Conservation (phyloP, 2,113 vertebrate species). For the Proteles cristata region DNA sequence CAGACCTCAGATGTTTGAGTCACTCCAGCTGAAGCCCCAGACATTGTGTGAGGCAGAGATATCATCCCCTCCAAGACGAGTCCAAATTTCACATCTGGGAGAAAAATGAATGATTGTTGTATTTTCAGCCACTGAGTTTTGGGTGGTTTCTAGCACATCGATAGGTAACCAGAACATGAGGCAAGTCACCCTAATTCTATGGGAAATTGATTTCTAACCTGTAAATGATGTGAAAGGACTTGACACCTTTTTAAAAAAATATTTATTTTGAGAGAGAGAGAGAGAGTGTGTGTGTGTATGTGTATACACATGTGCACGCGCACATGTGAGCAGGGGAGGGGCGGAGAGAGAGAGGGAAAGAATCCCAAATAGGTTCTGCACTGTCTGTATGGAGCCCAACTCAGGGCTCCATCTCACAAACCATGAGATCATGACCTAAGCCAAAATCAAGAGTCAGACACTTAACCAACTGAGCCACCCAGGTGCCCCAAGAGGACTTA, state of each 20-base stretch:
- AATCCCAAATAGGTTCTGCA: too few relatives aligned
- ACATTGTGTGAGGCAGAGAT: not conserved
- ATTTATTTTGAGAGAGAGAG: too few relatives aligned
- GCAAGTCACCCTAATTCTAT: not conserved
- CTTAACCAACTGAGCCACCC: too few relatives aligned
- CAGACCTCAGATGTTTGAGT: not conserved
- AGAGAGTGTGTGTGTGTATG: too few relatives aligned
- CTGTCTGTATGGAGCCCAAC: too few relatives aligned
- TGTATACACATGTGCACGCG: too few relatives aligned
- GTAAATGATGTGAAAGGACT: not conserved
- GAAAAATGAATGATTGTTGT: not conserved
- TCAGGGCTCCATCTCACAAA: too few relatives aligned
- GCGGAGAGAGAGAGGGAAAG: too few relatives aligned
- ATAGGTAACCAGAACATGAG: not conserved
- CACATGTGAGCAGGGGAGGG: too few relatives aligned
- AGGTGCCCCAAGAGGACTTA: not conserved
- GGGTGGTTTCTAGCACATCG: not conserved
- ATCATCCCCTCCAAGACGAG: not conserved
- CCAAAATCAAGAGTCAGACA: too few relatives aligned
- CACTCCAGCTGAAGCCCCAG: not conserved
- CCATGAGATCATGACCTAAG: too few relatives aligned
- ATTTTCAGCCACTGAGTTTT: not conserved
- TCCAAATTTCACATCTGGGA: not conserved
- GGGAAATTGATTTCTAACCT: not conserved
- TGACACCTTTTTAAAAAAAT: too few relatives aligned